Conservation (phyloP, 2,113 vertebrate genomes). For the Phrynosoma platyrhinos region DNA sequence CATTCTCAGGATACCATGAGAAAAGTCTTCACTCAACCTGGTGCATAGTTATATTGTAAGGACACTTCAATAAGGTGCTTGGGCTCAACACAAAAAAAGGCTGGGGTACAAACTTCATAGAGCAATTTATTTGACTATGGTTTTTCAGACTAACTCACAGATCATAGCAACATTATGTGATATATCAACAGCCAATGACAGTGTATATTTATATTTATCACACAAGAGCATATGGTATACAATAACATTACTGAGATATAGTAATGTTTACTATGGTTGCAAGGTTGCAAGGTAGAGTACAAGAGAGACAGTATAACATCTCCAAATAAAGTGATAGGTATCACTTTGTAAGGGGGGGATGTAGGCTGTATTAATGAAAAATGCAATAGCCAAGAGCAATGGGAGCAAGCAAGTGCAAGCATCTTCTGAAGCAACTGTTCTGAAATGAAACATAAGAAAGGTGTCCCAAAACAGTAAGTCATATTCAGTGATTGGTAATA, state of each 20-base stretch:
- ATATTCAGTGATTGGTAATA: background rate
- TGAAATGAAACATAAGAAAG: background rate
- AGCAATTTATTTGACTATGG: background rate
- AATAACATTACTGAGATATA: background rate
- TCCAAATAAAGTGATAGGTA: background rate
- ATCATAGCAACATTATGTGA: background rate
- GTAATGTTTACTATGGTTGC: constrained; percentile 3
- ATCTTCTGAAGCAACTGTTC: background rate
- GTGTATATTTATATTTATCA: constrained; percentile 10
- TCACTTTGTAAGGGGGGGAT: background rate
- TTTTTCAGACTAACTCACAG: background rate
- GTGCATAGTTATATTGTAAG: background rate
- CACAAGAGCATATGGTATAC: background rate
- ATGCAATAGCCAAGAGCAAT: background rate
- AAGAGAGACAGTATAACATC: background rate
- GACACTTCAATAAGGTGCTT: background rate
- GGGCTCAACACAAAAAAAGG: background rate
- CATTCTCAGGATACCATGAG: background rate
- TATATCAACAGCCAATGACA: constrained; percentile 18
- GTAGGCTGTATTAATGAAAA: background rate
- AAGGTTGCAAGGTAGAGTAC: background rate
- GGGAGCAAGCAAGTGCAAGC: background rate
- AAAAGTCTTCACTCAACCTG: background rate
- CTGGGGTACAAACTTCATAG: background rate
- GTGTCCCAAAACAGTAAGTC: background rate